Evolutionary conservation across 2,113 vertebrate species (phyloP).

Genomic region (Rafetus swinhoei): DNA sequence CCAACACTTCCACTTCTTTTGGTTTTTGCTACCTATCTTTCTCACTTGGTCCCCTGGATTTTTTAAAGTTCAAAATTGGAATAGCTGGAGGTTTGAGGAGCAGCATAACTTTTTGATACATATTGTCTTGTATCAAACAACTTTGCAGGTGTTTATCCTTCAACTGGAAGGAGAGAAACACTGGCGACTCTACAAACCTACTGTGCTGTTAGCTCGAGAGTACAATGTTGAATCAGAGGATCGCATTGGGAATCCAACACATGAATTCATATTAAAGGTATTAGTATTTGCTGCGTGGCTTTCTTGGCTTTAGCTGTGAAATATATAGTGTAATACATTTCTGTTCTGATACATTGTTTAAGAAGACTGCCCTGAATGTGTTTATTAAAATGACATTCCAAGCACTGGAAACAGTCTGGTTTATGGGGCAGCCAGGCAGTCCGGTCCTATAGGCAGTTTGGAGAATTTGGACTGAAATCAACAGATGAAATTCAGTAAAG

Average conservation of each 20-base stretch:
- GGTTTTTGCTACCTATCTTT: background rate
- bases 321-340: background rate
- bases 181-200: slow-evolving; percentile 89
- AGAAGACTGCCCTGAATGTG: background rate
- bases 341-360: background rate
- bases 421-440: background rate
- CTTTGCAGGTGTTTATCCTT: slow-evolving; percentile 88
- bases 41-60: background rate
- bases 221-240: slow-evolving; percentile 86
- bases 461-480: background rate
- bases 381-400: background rate
- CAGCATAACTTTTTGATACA: background rate
- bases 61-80: background rate
- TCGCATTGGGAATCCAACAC: slow-evolving; percentile 84
- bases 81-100: background rate
- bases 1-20: background rate
- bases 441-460: background rate
- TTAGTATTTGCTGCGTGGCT: rapidly evolving
- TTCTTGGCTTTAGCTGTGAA: background rate
- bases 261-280: slow-evolving; percentile 90
- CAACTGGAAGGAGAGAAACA: slow-evolving; percentile 93
- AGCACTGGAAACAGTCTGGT: background rate
- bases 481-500: background rate
- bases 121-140: background rate
- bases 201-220: slow-evolving; percentile 84